Conservation (phyloP, 2,113 vertebrate genomes). For the Catagonus wagneri region DNA sequence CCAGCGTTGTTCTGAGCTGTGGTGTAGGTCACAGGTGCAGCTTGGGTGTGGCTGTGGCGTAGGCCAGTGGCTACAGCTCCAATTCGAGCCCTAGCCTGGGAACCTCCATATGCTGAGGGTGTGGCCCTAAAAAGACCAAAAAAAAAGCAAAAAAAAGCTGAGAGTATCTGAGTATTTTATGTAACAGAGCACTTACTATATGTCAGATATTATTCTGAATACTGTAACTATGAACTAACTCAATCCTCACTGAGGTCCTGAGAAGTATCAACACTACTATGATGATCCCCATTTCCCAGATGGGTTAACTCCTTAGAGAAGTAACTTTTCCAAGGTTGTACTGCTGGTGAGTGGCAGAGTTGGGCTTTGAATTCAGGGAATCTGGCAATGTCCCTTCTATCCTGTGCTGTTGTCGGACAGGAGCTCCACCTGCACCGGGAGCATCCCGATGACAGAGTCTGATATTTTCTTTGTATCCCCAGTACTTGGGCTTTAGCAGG, state of each 20-base stretch:
- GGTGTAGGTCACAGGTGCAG: too few species aligned
- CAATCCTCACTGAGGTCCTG: neutral
- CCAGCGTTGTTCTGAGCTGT: too few species aligned
- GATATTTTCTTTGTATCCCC: neutral
- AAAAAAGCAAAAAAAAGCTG: neutral
- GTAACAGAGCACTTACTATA: neutral
- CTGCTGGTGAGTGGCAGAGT: neutral
- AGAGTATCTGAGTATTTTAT: neutral
- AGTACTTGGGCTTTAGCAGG: neutral
- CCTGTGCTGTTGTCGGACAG: neutral
- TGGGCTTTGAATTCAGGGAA: neutral
- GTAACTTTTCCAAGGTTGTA: neutral
- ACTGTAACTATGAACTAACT: neutral
- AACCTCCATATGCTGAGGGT: too few species aligned
- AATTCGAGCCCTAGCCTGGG: too few species aligned
- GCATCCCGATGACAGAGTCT: neutral
- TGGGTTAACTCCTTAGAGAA: neutral
- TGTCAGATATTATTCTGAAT: neutral
- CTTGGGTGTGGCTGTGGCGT: too few species aligned
- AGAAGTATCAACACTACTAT: neutral
- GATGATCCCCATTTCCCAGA: neutral
- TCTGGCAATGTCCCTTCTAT: neutral
- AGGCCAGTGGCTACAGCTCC: too few species aligned
- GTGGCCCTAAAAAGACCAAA: too few species aligned
- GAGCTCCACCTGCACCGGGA: neutral